These are phyloP conservation scores for Abramis brama DNA, from an alignment of 2,113 vertebrate species.

Conservation along the genomic window DNA sequence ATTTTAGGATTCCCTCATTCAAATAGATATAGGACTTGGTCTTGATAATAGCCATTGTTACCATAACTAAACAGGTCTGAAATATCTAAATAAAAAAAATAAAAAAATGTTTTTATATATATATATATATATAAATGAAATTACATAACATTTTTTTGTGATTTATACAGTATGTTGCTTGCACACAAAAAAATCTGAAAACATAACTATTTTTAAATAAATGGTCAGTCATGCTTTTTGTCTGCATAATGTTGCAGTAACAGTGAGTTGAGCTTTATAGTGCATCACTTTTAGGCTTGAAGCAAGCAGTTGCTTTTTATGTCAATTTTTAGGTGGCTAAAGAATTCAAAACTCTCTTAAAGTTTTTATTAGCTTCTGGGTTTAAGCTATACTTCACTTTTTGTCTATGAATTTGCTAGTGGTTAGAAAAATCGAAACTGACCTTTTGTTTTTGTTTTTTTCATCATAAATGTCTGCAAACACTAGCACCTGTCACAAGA, in stretches of 20 bases:
- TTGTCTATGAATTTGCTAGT: neutral
- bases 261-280: neutral
- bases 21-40: neutral
- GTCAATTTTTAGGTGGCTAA: neutral
- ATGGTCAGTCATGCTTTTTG: neutral
- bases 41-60: neutral
- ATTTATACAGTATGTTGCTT: neutral
- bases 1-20: neutral
- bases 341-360: neutral
- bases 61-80: neutral
- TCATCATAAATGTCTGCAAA: neutral
- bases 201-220: no score
- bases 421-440: neutral
- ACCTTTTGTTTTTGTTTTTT: neutral
- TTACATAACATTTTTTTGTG: neutral
- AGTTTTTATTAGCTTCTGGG: neutral
- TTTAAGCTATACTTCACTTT: neutral
- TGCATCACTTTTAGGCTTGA: neutral
- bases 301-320: neutral
- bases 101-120: no score
- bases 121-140: neutral
- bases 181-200: neutral
- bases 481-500: neutral
- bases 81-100: no score
- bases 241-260: neutral